A percentile compares a stretch with the other conserved stretches of the same genome.
phyloP scores from a whole-genome alignment of 2,797 vertebrate genomes.

The Phaenicophaeus curvirostris region DNA sequence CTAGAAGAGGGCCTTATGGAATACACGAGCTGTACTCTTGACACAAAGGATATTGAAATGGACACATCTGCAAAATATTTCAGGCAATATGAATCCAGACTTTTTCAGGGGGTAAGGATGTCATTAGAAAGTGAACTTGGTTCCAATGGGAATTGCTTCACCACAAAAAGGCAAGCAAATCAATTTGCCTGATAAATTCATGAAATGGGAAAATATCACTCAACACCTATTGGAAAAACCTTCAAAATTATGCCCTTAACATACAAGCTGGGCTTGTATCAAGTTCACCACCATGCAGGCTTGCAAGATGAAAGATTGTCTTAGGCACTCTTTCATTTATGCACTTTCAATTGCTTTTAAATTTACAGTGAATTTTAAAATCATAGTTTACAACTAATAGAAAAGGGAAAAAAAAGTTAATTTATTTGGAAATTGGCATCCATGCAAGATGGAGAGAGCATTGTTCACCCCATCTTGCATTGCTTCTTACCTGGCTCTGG shows the following conservation, averaged over 20 bases:
- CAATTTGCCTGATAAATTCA: neutral
- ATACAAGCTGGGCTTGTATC: neutral
- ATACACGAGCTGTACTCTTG: neutral
- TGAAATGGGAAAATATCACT: neutral
- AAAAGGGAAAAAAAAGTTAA: neutral
- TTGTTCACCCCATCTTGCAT: neutral
- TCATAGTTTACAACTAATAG: neutral
- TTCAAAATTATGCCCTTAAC: neutral
- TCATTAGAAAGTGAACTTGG: neutral
- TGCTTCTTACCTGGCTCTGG: conserved; percentile 29
- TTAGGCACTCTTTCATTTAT: neutral
- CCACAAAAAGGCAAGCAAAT: neutral
- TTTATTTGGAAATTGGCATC: neutral
- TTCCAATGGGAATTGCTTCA: neutral
- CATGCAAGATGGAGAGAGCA: neutral
- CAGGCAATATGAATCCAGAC: neutral
- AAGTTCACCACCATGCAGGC: rapidly evolving
- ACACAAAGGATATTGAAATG: neutral
- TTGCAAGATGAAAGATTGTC: neutral
- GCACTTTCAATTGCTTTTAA: neutral
- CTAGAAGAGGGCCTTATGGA: neutral
- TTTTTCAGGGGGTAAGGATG: neutral
- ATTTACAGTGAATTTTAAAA: conserved; percentile 44
- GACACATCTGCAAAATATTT: neutral
- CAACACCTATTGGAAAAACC: neutral